Percentiles rank a stretch among this genome's conserved stretches.
Evolutionary conservation across 2,888 invertebrate genomes (phyloP).

Genomic region (Platycheirus rosarum): DNA sequence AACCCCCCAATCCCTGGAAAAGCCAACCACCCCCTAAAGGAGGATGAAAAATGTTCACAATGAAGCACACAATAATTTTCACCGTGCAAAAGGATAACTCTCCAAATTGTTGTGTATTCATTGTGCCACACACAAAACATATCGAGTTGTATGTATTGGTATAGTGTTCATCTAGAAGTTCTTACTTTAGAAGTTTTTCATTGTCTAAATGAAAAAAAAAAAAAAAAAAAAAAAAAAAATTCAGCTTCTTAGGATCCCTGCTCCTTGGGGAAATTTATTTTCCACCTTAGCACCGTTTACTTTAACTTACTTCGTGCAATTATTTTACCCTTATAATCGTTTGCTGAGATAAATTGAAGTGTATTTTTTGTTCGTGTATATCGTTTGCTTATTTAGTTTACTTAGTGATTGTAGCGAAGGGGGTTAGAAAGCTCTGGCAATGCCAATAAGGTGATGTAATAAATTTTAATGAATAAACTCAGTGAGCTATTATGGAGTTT

Average conservation of each 20-base stretch:
- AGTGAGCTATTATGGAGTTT: constrained; percentile 50
- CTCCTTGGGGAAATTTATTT: constrained; percentile 71
- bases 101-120: constrained; percentile 32
- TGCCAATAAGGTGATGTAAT: constrained; percentile 48
- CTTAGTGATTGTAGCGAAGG: constrained; percentile 39
- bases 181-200: constrained; percentile 53
- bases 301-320: constrained; percentile 71
- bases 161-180: constrained; percentile 5
- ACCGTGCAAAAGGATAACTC: constrained; percentile 60
- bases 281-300: constrained; percentile 71
- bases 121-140: not conserved
- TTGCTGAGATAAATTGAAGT: constrained; percentile 55
- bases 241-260: not conserved
- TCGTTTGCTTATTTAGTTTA: constrained; percentile 57
- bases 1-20: not conserved
- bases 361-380: constrained; percentile 29
- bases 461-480: constrained; percentile 67
- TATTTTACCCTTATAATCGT: constrained; percentile 72
- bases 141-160: constrained; percentile 14
- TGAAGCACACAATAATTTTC: constrained; percentile 66
- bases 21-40: not conserved
- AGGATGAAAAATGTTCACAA: constrained; percentile 58
- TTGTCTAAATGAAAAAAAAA: constrained; percentile 38
- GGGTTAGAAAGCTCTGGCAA: not conserved
- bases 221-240: not conserved